A percentile compares a stretch with the other conserved stretches of the same genome.
These are phyloP conservation scores for Dyspetes luteomarginatus DNA, from an alignment of 2,888 invertebrate genomes.

Conservation along the genomic window DNA sequence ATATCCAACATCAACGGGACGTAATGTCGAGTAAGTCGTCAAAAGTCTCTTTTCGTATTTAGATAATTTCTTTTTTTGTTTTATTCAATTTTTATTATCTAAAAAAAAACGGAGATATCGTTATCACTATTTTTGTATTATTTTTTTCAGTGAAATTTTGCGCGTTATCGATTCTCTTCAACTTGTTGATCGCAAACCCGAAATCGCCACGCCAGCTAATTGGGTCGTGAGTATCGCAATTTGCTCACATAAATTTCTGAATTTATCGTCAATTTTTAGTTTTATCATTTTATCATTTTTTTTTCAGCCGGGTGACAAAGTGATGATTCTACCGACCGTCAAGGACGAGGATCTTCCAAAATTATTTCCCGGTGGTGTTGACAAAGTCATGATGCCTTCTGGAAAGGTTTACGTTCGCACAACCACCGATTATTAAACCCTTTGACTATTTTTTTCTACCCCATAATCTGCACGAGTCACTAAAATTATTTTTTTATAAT, in stretches of 20 bases:
- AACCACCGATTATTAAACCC: conserved; percentile 86
- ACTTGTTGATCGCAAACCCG: conserved; percentile 88
- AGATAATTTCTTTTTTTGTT: neutral
- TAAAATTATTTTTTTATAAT: neutral
- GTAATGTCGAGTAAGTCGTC: conserved; percentile 92
- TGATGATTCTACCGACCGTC: conserved; percentile 91
- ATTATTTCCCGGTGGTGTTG: conserved; percentile 89
- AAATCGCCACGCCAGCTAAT: conserved; percentile 93
- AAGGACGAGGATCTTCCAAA: conserved; percentile 87
- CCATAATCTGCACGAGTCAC: neutral
- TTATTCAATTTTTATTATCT: conserved; percentile 8
- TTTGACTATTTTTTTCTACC: neutral
- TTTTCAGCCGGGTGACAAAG: conserved; percentile 88
- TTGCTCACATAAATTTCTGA: neutral
- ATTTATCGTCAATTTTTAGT: neutral
- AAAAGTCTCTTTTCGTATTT: neutral
- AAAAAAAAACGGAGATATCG: conserved; percentile 34
- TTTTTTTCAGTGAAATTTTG: conserved; percentile 89
- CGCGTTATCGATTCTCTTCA: conserved; percentile 93
- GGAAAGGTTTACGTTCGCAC: conserved; percentile 90
- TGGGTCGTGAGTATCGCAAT: conserved; percentile 88
- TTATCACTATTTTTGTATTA: conserved; percentile 2
- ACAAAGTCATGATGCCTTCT: conserved; percentile 89
- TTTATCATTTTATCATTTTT: neutral
- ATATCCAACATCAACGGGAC: conserved; percentile 93